Base-by-base conservation (phyloP, 2,113 vertebrate species). In the Hymenochirus boettgeri region DNA sequence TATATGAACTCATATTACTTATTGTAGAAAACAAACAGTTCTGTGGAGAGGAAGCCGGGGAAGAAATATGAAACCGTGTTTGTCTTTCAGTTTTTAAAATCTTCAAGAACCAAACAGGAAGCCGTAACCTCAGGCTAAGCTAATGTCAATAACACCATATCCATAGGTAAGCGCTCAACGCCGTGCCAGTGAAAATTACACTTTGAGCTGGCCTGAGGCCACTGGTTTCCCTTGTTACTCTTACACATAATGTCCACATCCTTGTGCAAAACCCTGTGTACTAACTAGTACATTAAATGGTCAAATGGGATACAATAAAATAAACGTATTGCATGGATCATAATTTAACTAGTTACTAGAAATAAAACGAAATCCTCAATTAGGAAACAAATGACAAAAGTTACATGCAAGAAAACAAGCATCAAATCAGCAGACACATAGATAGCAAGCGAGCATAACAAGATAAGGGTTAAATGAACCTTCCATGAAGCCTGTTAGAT, bases 101-200 rank as follows among this genome's bases (percentile, higher is more conserved):
- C 56, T 51, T 22, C 6, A 4, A 45, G 50, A 27, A 31, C 46
- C 47, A 59, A 67, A 35, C 8, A 13, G 57, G 42, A 60, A 69
- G 46, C 45, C 33, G n/a, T 60, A 53, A 39, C 65, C 56, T 31
- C 47, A 26, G 57, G 46, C 48, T 58, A 59, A 53, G 47, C 47
- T 53, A 69, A 53, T 60, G 65, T 60, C 57, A 69, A 69, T 69
- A 69, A 60, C 24, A n/a, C 33, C 27, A 29, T 69, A 57, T 60
- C 47, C 65, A 60, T 25, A 60, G 57, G 57, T 60, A 60, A 10
- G 12, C 50, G 53, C 53, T 42, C 47, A 57, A 46, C 45, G 52
- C 47, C 17, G 33, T 53, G 60, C 24, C 33, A 37, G 56, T 23
- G 26, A 60, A 65, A 69, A 69, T 69, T 31, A 35, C 56, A 53